These are phyloP conservation scores for Hyposoter didymator DNA, from an alignment of 2,888 invertebrate genomes.

Conservation along the genomic window DNA sequence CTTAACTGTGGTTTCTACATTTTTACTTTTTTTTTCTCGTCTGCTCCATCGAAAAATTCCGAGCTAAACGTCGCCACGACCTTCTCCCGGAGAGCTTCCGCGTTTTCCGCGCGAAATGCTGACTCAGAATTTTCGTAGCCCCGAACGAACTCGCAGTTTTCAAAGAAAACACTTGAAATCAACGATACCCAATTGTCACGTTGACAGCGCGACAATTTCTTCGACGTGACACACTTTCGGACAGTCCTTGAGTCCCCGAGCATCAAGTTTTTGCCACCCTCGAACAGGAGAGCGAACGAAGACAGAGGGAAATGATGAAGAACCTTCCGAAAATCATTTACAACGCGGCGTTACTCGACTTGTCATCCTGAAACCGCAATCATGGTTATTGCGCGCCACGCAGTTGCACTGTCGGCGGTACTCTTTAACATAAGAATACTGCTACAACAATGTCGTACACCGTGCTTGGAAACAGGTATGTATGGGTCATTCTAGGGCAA, in stretches of 20 bases:
- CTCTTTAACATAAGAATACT: conserved; percentile 54
- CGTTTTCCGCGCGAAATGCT: conserved; percentile 35
- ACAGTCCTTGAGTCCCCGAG: conserved; percentile 32
- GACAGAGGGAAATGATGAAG: conserved; percentile 21
- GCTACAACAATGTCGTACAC: conserved; percentile 24
- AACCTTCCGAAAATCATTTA: conserved; percentile 77
- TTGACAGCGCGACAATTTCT: background rate
- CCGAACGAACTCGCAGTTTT: background rate
- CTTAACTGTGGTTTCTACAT: background rate
- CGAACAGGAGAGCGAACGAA: conserved; percentile 43
- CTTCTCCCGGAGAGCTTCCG: conserved; percentile 29
- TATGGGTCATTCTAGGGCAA: background rate
- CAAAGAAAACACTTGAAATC: background rate
- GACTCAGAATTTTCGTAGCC: background rate
- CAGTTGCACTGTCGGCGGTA: conserved; percentile 70
- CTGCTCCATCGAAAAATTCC: background rate
- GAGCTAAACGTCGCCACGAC: conserved; percentile 5
- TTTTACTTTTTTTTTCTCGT: background rate
- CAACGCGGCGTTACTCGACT: conserved; percentile 78
- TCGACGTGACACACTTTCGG: background rate
- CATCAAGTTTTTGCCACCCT: conserved; percentile 22
- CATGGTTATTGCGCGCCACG: conserved; percentile 79
- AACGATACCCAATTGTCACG: background rate
- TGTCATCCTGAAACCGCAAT: conserved; percentile 81
- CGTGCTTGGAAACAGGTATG: conserved; percentile 2